Conservation (phyloP, 2,888 invertebrate genomes). For the Megastigmus dorsalis region DNA sequence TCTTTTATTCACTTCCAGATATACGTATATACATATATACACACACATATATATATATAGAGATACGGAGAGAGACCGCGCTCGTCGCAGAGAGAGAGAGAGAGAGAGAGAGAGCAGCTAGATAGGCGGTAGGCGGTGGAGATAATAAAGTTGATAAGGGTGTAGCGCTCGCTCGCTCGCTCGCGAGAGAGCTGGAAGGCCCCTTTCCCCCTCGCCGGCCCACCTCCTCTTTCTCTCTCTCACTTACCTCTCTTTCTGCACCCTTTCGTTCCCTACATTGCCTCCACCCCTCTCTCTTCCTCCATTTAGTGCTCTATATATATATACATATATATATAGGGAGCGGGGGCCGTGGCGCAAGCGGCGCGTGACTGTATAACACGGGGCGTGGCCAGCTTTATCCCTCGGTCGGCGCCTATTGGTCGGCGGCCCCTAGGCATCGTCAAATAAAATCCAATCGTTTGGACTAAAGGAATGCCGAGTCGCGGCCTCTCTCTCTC, state of each 20-base stretch:
- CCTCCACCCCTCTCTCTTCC: neutral
- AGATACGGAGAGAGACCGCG: too few species aligned
- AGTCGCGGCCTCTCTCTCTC: conserved; percentile 44
- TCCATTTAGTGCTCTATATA: neutral
- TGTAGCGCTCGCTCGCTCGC: conserved; percentile 64
- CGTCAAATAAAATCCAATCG: conserved; percentile 75
- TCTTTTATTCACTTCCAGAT: conserved; percentile 39
- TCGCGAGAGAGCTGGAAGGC: too few species aligned
- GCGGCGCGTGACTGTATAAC: conserved; percentile 49
- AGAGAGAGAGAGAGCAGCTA: too few species aligned
- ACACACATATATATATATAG: too few species aligned
- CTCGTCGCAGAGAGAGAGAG: too few species aligned
- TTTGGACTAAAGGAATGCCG: conserved; percentile 72
- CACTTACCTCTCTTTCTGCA: conserved; percentile 12
- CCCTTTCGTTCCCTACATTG: conserved; percentile 25
- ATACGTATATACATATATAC: neutral
- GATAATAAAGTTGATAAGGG: conserved; percentile 75
- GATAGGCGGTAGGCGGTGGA: conserved; percentile 60
- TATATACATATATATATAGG: conserved; percentile 41
- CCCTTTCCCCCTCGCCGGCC: conserved; percentile 36
- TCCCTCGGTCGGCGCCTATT: conserved; percentile 65
- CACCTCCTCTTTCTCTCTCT: neutral
- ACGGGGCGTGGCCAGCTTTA: conserved; percentile 69
- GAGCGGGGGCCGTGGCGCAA: conserved; percentile 21
- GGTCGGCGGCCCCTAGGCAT: conserved; percentile 67